These are phyloP conservation scores for Rhizoglyphus robini DNA, from an alignment of 1,140 invertebrate genomes.

Conservation along the genomic window DNA sequence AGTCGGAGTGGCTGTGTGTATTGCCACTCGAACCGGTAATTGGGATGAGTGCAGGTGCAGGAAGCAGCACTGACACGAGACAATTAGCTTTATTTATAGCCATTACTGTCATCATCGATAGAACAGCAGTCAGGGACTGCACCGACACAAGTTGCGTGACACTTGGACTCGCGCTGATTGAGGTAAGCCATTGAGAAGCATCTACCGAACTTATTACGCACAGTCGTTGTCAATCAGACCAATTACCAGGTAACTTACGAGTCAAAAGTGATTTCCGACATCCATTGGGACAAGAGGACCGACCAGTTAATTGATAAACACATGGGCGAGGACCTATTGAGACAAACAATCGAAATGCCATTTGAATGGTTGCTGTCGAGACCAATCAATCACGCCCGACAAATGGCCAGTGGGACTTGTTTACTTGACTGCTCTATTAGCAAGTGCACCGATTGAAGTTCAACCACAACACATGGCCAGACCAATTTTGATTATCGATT, in stretches of 20 bases:
- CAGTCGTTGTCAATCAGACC: background rate
- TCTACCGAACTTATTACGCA: no score
- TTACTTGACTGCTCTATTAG: background rate
- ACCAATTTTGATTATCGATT: no score
- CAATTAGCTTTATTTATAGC: background rate
- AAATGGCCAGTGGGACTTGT: background rate
- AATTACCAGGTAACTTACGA: background rate
- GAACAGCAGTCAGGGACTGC: background rate
- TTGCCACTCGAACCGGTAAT: slow-evolving; percentile 2
- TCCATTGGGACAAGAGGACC: background rate
- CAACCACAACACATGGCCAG: no score
- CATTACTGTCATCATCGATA: background rate
- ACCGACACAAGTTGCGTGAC: background rate
- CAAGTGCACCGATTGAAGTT: no score
- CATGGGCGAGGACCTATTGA: background rate
- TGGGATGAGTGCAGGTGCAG: slow-evolving; percentile 5
- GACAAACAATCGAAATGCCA: background rate
- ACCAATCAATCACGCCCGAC: background rate
- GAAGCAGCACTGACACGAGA: background rate
- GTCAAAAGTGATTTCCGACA: background rate
- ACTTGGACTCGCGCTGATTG: background rate
- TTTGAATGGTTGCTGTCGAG: no score
- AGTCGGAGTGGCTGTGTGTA: no score
- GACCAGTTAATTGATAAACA: background rate
- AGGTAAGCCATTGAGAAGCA: no score